These are phyloP conservation scores for Tetranychus piercei DNA, from an alignment of 2,888 invertebrate genomes.

Conservation along the genomic window DNA sequence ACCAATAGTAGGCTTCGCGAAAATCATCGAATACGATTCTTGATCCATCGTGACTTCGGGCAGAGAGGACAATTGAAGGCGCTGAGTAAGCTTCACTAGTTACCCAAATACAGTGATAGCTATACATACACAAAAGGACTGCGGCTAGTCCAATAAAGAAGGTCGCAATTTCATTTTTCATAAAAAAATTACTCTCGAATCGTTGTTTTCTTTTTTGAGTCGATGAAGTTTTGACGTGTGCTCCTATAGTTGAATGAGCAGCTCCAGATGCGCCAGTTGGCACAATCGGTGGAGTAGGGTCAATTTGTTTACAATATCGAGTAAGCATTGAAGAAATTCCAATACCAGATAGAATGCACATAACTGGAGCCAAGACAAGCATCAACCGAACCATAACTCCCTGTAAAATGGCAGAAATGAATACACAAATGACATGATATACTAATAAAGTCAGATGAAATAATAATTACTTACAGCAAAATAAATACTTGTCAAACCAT, in stretches of 20 bases:
- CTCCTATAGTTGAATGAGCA: conserved; percentile 23
- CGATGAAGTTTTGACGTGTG: background rate
- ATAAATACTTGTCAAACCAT: conserved; percentile 92
- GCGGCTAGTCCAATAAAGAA: conserved; percentile 30
- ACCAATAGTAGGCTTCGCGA: conserved; percentile 93
- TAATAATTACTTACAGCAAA: conserved; percentile 52
- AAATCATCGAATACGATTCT: conserved; percentile 97
- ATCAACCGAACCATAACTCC: conserved; percentile 98
- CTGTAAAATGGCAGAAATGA: conserved; percentile 36
- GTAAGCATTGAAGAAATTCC: conserved; percentile 66
- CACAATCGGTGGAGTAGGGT: conserved; percentile 28
- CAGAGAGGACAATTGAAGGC: conserved; percentile 64
- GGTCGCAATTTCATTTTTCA: conserved; percentile 52
- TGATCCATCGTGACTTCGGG: conserved; percentile 60
- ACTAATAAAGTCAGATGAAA: background rate
- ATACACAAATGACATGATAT: background rate
- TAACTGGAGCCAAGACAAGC: conserved; percentile 90
- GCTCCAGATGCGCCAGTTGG: conserved; percentile 33
- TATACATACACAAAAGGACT: conserved; percentile 64
- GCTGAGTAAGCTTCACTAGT: conserved; percentile 96
- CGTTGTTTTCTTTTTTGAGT: conserved; percentile 44
- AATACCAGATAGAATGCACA: conserved; percentile 92
- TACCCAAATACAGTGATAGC: conserved; percentile 95
- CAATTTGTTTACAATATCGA: conserved; percentile 66
- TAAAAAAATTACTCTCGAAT: conserved; percentile 43